Percentiles rank a stretch among this genome's conserved stretches.
Evolutionary conservation across 2,888 invertebrate genomes (phyloP).

Genomic region (Atethmia centrago): DNA sequence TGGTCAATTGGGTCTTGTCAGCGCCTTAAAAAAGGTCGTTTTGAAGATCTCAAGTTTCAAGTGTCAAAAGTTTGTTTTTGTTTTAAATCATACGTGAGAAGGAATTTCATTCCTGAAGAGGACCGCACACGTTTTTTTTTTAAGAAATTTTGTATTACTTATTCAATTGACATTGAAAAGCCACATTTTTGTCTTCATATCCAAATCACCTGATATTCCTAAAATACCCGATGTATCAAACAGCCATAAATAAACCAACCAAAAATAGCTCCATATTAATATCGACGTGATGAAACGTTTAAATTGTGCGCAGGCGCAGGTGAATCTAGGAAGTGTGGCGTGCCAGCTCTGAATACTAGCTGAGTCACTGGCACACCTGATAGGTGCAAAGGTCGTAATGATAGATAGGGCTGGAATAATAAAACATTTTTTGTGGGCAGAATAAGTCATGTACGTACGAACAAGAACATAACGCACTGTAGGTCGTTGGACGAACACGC

Average conservation of each 20-base stretch:
- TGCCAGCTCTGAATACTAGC: constrained; percentile 63
- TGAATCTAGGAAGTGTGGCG: constrained; percentile 60
- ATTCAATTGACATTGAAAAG: neutral
- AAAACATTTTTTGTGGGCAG: neutral
- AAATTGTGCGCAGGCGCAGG: constrained; percentile 53
- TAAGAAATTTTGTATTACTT: no score
- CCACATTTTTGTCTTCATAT: neutral
- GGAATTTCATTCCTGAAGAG: no score
- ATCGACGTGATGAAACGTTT: constrained; percentile 44
- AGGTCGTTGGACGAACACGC: neutral
- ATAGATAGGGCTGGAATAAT: neutral
- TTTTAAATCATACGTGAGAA: no score
- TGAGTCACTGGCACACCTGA: constrained; percentile 62
- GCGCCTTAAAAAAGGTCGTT: no score
- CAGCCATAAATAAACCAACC: constrained; percentile 39
- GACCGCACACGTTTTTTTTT: no score
- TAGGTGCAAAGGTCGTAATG: constrained; percentile 41
- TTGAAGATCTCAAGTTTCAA: no score
- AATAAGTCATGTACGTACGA: neutral
- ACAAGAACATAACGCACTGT: neutral
- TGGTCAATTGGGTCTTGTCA: no score
- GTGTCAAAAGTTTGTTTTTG: no score
- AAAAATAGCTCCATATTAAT: constrained; percentile 45
- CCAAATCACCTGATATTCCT: neutral
- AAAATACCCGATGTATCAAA: constrained; percentile 11